Conservation (phyloP, 1,140 invertebrate species). For the Drosophila pachea region DNA sequence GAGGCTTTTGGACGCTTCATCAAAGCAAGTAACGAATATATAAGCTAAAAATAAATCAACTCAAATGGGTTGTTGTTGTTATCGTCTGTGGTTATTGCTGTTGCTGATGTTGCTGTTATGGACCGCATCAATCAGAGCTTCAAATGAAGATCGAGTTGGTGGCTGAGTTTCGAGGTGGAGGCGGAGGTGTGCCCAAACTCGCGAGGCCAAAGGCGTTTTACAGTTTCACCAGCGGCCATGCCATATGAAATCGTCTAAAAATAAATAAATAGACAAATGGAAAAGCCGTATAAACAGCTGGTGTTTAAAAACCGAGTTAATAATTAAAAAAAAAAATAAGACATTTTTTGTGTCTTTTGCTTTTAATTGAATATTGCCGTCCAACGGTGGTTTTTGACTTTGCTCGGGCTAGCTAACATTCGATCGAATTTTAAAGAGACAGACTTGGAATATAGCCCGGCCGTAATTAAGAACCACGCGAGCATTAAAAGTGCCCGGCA, state of each 20-base stretch:
- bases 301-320: conserved; percentile 28
- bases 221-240: conserved; percentile 55
- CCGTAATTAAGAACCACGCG: conserved; percentile 60
- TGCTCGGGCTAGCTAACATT: neutral
- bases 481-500: conserved; percentile 38
- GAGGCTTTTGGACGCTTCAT: conserved; percentile 44
- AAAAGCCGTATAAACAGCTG: conserved; percentile 51
- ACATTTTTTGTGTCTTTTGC: neutral
- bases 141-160: conserved; percentile 19
- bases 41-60: conserved; percentile 75
- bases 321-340: conserved; percentile 11
- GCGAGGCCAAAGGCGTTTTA: conserved; percentile 70
- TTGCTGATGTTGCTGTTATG: conserved; percentile 46
- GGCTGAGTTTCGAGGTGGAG: conserved; percentile 8
- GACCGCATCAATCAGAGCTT: conserved; percentile 70
- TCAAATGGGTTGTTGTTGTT: conserved; percentile 33
- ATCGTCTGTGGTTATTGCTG: too few relatives aligned
- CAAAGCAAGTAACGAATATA: conserved; percentile 59
- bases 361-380: conserved; percentile 27
- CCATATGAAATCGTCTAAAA: conserved; percentile 62
- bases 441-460: neutral
- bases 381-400: neutral
- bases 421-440: neutral
- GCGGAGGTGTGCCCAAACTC: conserved; percentile 2
- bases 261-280: conserved; percentile 70